Evolutionary conservation across 2,797 vertebrate species (phyloP), one percentile per base, ranked within the genome.

Genomic region (Sarcophilus harrisii): DNA sequence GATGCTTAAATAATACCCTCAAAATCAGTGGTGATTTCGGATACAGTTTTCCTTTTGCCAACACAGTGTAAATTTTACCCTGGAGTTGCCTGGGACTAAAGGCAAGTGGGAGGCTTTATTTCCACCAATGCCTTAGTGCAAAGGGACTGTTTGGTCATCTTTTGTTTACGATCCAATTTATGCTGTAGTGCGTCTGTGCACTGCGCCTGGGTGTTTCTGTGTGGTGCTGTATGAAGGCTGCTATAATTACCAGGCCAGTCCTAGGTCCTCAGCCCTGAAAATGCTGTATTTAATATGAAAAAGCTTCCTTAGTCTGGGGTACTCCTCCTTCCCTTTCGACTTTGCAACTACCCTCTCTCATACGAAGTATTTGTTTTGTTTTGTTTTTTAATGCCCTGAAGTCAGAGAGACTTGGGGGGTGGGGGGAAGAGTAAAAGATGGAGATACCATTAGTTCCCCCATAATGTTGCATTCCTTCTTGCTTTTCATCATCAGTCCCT

Each of bases 1-100:
- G 97, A 98, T 81, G 96, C 98, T 98, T 97, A 98, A 97, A 98
- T 98, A 98, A 98, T 98, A 98, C 98, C 98, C 97, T 96, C 97
- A 96, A 97, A 98, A 98, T 98, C 97, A 97, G 97, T 96, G 91
- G 57, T 96, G 97, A 98, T 98, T 98, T 98, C 96, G 98, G 98
- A 98, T 98, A 97, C 98, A 96, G 96, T 97, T 98, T 66, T 98
- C 97, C 96, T 98, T 98, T 97, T 90, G 98, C 97, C 97, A 97
- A 96, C 93, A 91, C 96, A 93, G 97, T 96, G 96, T 98, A 98
- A 97, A 98, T 98, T 98, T 98, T 98, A 98, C 96, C 96, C 94
- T 27, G 21, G 96, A 97, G 95, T 98, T 97, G 54, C 92, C 96
- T 89, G 58, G 27, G 55, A 95, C 96, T 96, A 96, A 98, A 96